Conservation (phyloP, 2,797 vertebrate species). For the Girardinus metallicus region DNA sequence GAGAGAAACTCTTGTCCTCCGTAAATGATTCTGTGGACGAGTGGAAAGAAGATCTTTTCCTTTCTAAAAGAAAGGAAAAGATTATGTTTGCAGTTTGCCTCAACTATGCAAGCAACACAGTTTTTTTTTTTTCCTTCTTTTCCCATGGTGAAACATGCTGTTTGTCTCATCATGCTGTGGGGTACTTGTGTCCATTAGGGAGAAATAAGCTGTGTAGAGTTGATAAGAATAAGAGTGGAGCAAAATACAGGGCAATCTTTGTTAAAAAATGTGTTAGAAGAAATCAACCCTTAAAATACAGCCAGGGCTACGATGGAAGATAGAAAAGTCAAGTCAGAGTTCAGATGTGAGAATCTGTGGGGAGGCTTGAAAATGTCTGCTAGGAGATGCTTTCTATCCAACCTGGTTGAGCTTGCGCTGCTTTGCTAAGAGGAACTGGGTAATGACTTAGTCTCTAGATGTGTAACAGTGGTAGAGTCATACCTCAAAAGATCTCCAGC, state of each 20-base stretch:
- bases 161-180: not conserved
- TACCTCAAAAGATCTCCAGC: not conserved
- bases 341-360: not conserved
- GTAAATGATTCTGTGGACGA: not conserved
- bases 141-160: not conserved
- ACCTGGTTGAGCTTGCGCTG: not conserved
- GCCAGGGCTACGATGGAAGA: not conserved
- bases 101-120: not conserved
- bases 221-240: not conserved
- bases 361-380: not conserved
- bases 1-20: not conserved
- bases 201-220: not conserved
- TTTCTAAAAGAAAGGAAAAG: not conserved
- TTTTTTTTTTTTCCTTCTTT: too few species aligned
- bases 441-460: not conserved
- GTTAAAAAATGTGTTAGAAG: not conserved
- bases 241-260: not conserved
- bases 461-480: not conserved
- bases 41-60: not conserved
- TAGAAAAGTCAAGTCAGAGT: not conserved
- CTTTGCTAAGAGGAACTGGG: not conserved
- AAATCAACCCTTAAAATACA: not conserved
- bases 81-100: not conserved
- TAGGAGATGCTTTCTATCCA: not conserved
- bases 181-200: not conserved